Evolutionary conservation across 2,113 vertebrate species (phyloP), one percentile per base, ranked within the genome.

Genomic region (Eudyptes chrysolophus): DNA sequence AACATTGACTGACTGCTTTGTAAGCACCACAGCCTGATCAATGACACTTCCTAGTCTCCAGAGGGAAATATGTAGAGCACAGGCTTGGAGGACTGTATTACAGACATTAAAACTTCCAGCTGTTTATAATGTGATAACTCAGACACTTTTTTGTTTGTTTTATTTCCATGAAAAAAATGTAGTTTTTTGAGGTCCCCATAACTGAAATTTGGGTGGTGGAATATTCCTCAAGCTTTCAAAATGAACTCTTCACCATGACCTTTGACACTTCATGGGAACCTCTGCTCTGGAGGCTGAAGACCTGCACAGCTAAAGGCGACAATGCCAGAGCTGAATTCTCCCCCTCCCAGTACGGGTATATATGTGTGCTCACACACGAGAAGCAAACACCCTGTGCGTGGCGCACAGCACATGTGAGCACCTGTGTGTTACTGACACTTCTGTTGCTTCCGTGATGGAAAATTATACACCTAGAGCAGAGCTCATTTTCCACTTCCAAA

Each of bases 401-500:
- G 20, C 19, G 52, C 34, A n/a, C 44, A 79, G 52, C 27, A 78
- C 0, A 0, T 30, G 51, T 16, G 24, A 90, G 48, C 34, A 42
- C 74, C 75, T 58, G 22, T n/a, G 10, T 6, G n/a, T 38, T 85
- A 61, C 75, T 62, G 49, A 70, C 76, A 82, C 16, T 82, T 74
- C 40, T 78, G 65, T 34, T 89, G 16, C 40, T 87, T 94, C 62
- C 2, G 1, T 0, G 4, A 62, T 2, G 84, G 69, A 89, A 96
- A 92, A 95, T 92, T 91, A 90, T 29, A 91, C 22, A 85, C 62
- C 36, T 54, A 38, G 44, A 87, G 44, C 10, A 84, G 38, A 95
- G 87, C 86, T 96, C 76, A 66, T 97, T 96, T 95, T 92, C 91
- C 72, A 92, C 84, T 96, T 89, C 69, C 81, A 95, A 74, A 96